These are phyloP conservation scores for Malthinus seriepunctatus DNA, from an alignment of 2,888 invertebrate genomes.

Conservation along the genomic window DNA sequence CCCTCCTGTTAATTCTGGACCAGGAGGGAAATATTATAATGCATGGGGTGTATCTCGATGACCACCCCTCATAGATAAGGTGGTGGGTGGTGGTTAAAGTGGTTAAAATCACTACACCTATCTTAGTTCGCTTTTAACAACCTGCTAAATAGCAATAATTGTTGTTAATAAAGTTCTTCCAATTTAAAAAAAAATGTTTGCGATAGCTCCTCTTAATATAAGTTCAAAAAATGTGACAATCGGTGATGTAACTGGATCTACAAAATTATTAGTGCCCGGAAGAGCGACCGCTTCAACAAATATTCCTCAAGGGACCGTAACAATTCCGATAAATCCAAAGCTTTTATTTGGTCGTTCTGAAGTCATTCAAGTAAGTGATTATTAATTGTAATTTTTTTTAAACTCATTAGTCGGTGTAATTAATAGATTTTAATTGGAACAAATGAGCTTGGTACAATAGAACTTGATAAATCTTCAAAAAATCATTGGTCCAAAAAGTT, in stretches of 20 bases:
- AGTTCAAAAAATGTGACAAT: slow-evolving; percentile 33
- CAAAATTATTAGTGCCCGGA: slow-evolving; percentile 48
- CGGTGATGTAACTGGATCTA: slow-evolving; percentile 43
- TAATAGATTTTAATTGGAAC: slow-evolving; percentile 44
- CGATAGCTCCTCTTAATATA: slow-evolving; percentile 37
- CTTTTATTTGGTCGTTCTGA: slow-evolving; percentile 47
- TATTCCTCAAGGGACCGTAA: slow-evolving; percentile 49
- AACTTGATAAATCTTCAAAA: slow-evolving; percentile 44
- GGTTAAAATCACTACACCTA: slow-evolving; percentile 42
- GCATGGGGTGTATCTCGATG: slow-evolving; percentile 39
- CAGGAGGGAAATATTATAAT: slow-evolving; percentile 38
- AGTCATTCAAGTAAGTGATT: slow-evolving; percentile 48
- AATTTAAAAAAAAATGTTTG: slow-evolving; percentile 37
- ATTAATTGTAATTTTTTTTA: neutral
- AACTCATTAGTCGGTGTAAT: slow-evolving; percentile 12
- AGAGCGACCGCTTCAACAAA: slow-evolving; percentile 45
- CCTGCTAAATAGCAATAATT: slow-evolving; percentile 27
- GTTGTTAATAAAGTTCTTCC: neutral
- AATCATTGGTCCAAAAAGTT: slow-evolving; percentile 42
- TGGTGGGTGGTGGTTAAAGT: slow-evolving; percentile 46
- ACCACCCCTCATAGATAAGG: slow-evolving; percentile 44
- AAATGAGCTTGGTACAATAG: slow-evolving; percentile 41
- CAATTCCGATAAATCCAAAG: slow-evolving; percentile 43
- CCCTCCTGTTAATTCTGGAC: slow-evolving; percentile 32
- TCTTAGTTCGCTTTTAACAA: slow-evolving; percentile 43